Percentiles rank a stretch among this genome's conserved stretches.
phyloP scores from a whole-genome alignment of 2,113 vertebrate species.

The Caranx ignobilis region DNA sequence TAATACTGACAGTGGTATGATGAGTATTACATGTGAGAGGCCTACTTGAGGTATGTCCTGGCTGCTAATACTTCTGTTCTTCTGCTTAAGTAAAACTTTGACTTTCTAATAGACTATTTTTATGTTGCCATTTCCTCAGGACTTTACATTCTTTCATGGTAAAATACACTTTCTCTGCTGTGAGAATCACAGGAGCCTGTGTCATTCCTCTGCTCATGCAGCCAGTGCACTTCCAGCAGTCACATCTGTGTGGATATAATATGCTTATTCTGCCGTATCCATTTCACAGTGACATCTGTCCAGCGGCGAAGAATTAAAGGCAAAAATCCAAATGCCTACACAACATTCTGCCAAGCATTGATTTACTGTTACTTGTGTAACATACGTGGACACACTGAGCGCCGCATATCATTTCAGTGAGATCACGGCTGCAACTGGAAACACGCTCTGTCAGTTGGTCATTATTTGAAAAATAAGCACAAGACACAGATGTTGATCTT shows the following conservation, averaged over 20 bases:
- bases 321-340: constrained; percentile 72
- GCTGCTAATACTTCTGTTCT: background rate
- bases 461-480: constrained; percentile 22
- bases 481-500: constrained; percentile 26
- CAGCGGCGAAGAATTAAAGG: constrained; percentile 62
- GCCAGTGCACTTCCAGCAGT: constrained; percentile 36
- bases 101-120: background rate
- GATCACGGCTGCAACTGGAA: constrained; percentile 56
- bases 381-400: constrained; percentile 53
- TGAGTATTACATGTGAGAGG: background rate
- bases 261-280: constrained; percentile 73
- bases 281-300: constrained; percentile 82
- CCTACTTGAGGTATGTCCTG: background rate
- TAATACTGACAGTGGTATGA: background rate
- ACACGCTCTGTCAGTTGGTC: constrained; percentile 44
- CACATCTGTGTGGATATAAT: constrained; percentile 77
- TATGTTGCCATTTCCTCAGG: background rate
- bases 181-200: constrained; percentile 17
- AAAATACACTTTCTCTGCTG: constrained; percentile 3
- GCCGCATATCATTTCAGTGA: constrained; percentile 61
- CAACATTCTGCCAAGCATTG: constrained; percentile 74
- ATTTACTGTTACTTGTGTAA: constrained; percentile 78
- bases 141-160: constrained; percentile 8
- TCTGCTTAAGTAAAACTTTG: background rate
- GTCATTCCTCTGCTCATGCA: constrained; percentile 28